These are phyloP conservation scores for Pygmarrhopalites habei DNA, from an alignment of 1,140 invertebrate species.

Conservation along the genomic window DNA sequence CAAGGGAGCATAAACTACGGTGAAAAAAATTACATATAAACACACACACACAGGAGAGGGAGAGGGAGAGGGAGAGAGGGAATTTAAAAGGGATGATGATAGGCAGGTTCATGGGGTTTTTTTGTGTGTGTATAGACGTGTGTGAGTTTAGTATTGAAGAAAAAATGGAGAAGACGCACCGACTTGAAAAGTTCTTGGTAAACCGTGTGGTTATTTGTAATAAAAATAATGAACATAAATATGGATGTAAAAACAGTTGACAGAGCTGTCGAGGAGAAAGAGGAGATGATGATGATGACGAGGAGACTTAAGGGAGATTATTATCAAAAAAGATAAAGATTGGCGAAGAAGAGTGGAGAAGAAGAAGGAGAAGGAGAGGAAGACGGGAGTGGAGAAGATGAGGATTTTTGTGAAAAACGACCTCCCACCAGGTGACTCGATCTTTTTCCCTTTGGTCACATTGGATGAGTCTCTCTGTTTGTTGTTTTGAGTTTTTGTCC, in stretches of 20 bases:
- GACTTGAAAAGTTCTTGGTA: no score
- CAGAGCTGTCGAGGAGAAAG: no score
- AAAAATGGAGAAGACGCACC: no score
- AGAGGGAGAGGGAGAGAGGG: no score
- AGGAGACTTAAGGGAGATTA: not conserved
- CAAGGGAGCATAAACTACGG: no score
- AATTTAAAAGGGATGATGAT: no score
- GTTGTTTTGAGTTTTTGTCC: not conserved
- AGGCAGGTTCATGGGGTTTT: no score
- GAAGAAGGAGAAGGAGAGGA: not conserved
- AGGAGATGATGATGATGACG: slow-evolving; percentile 13
- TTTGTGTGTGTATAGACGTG: no score
- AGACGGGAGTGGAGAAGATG: not conserved
- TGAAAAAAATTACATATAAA: no score
- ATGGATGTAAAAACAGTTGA: not conserved
- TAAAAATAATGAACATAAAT: slow-evolving; percentile 1
- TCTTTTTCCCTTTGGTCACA: slow-evolving; percentile 35
- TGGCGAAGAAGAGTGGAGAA: not conserved
- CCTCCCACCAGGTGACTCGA: slow-evolving; percentile 22
- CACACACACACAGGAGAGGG: no score
- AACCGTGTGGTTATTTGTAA: slow-evolving; percentile 9
- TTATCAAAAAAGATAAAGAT: not conserved
- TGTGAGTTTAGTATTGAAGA: no score
- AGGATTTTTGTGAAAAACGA: slow-evolving; percentile 18
- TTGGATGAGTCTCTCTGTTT: slow-evolving; percentile 33